Percentiles rank a stretch among this genome's conserved stretches.
Conservation (phyloP, 2,797 vertebrate species). For the Hydrophis major region DNA sequence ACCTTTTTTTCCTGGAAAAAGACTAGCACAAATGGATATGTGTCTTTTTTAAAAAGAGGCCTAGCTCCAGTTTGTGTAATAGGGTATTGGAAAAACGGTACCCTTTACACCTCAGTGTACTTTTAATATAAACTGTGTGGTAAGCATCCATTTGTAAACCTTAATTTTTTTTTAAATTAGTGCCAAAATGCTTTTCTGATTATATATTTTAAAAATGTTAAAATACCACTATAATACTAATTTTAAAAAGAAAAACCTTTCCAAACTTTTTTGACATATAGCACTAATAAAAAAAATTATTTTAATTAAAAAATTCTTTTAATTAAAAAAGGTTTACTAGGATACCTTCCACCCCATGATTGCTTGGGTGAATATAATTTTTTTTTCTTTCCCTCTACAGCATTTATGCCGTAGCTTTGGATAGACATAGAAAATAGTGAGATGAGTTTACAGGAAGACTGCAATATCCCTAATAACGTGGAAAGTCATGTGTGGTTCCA, state of each 20-base stretch:
- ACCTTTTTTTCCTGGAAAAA: not conserved
- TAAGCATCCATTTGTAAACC: not conserved
- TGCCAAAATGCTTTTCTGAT: not conserved
- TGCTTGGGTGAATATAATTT: not conserved
- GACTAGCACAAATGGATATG: not conserved
- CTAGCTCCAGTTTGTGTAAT: not conserved
- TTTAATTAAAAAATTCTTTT: not conserved
- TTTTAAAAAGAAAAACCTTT: not conserved
- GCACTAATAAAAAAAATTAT: not conserved
- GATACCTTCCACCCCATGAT: not conserved
- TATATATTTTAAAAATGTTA: not conserved
- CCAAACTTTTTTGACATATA: not conserved
- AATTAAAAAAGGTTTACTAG: not conserved
- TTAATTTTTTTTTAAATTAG: not conserved
- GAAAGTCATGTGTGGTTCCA: not conserved
- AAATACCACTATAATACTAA: slow-evolving; percentile 3
- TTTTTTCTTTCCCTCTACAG: not conserved
- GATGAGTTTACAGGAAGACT: not conserved
- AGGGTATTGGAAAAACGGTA: not conserved
- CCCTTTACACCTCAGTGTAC: not conserved
- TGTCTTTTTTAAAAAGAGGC: not conserved
- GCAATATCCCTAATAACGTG: not conserved
- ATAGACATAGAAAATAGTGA: not conserved
- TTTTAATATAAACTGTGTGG: not conserved
- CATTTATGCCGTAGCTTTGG: not conserved